Conservation (phyloP, 2,888 invertebrate species). For the Drosophila suboccidentalis region DNA sequence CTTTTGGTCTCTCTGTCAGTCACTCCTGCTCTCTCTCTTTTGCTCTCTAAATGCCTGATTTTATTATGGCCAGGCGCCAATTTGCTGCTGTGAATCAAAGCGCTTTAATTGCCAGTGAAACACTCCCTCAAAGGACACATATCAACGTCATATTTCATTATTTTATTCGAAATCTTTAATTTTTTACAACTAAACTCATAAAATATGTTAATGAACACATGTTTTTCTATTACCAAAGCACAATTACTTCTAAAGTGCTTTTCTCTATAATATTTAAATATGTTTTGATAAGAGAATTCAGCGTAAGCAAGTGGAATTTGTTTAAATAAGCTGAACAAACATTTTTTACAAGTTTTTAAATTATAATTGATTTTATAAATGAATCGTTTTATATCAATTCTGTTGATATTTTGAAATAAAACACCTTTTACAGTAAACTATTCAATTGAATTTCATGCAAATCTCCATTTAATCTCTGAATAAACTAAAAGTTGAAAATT, state of each 20-base stretch:
- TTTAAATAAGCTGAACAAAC: no score
- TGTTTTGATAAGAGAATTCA: neutral
- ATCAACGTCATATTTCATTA: neutral
- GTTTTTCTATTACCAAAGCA: neutral
- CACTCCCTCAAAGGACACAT: slow-evolving; percentile 12
- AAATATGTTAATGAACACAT: neutral
- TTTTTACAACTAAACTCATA: neutral
- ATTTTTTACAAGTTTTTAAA: no score
- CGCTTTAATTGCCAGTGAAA: slow-evolving; percentile 31
- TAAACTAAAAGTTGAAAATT: neutral
- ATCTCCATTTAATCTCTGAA: neutral
- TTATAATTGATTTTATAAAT: no score
- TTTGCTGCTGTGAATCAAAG: slow-evolving; percentile 51
- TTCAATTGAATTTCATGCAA: neutral
- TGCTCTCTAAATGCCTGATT: slow-evolving; percentile 9
- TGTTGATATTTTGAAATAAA: no score
- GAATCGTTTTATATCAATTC: no score
- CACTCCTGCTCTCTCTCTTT: neutral
- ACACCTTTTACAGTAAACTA: no score
- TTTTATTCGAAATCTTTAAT: neutral
- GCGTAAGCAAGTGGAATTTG: no score
- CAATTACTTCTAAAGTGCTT: neutral
- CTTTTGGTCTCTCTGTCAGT: slow-evolving; percentile 3
- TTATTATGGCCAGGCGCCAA: slow-evolving; percentile 57
- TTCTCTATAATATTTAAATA: neutral